Percentiles rank a stretch among this genome's conserved stretches.
Conservation (phyloP, 2,888 invertebrate species). For the Chrysolina oricalcia region DNA sequence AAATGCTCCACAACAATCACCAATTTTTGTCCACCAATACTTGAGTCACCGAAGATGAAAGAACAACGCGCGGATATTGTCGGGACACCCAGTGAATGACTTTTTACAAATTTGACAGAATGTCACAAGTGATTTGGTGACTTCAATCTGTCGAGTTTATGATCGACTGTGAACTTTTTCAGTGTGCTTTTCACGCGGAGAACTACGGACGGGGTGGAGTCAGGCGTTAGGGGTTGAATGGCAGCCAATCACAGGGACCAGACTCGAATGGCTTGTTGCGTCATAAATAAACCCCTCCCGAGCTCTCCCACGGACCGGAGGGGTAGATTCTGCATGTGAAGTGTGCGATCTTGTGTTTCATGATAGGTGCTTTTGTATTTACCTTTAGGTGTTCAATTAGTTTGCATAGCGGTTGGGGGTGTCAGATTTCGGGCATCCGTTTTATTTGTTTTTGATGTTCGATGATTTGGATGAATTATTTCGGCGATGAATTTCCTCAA, state of each 20-base stretch:
- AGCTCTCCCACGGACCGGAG: conserved; percentile 37
- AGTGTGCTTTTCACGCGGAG: conserved; percentile 59
- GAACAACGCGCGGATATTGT: conserved; percentile 7
- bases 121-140: conserved; percentile 54
- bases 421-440: background rate
- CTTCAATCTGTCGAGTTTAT: conserved; percentile 67
- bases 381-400: conserved; percentile 54
- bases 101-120: conserved; percentile 46
- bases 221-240: conserved; percentile 63
- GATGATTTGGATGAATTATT: background rate
- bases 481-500: background rate
- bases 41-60: conserved; percentile 35
- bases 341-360: conserved; percentile 55
- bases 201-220: conserved; percentile 63
- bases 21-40: conserved; percentile 23
- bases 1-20: conserved; percentile 40
- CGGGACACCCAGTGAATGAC: conserved; percentile 33
- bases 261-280: conserved; percentile 65
- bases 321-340: conserved; percentile 44
- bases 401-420: conserved; percentile 43
- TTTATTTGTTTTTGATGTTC: conserved; percentile 3
- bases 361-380: conserved; percentile 53
- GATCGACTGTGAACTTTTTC: conserved; percentile 70
- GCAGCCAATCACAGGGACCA: conserved; percentile 66
- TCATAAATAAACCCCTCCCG: conserved; percentile 67